These are phyloP conservation scores for Hyppa rectilinea DNA, from an alignment of 2,888 invertebrate genomes.

Conservation along the genomic window DNA sequence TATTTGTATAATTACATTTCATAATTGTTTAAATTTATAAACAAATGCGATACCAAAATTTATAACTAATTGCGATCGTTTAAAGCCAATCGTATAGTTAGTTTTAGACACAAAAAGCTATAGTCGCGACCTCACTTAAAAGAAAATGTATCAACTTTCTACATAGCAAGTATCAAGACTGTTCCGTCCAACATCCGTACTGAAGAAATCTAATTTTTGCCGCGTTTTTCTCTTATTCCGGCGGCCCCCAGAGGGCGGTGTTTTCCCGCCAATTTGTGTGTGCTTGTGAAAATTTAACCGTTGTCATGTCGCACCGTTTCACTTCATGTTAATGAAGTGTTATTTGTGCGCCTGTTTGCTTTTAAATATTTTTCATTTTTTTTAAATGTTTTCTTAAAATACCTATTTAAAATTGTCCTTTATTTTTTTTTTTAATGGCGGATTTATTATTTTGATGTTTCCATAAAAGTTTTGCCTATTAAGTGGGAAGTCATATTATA, in stretches of 20 bases:
- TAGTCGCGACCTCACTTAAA: not conserved
- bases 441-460: not conserved
- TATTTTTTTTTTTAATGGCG: accelerated
- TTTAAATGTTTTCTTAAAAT: not conserved
- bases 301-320: conserved; percentile 78
- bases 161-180: conserved; percentile 78
- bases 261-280: conserved; percentile 87
- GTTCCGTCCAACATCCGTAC: conserved; percentile 59
- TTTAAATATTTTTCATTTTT: conserved; percentile 38
- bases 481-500: not conserved
- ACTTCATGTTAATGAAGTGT: conserved; percentile 72
- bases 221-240: conserved; percentile 87
- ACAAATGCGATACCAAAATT: no score
- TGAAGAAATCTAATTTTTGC: conserved; percentile 89
- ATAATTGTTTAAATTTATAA: no score
- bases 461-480: not conserved
- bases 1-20: no score
- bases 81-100: no score
- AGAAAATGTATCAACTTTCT: not conserved
- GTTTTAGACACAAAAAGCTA: no score
- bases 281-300: conserved; percentile 86
- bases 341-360: conserved; percentile 58
- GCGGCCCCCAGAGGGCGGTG: conserved; percentile 77
- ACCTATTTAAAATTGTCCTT: no score
- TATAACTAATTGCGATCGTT: no score